Base-by-base conservation (phyloP, 2,888 invertebrate species). In the Hirudinaria manillensis region DNA sequence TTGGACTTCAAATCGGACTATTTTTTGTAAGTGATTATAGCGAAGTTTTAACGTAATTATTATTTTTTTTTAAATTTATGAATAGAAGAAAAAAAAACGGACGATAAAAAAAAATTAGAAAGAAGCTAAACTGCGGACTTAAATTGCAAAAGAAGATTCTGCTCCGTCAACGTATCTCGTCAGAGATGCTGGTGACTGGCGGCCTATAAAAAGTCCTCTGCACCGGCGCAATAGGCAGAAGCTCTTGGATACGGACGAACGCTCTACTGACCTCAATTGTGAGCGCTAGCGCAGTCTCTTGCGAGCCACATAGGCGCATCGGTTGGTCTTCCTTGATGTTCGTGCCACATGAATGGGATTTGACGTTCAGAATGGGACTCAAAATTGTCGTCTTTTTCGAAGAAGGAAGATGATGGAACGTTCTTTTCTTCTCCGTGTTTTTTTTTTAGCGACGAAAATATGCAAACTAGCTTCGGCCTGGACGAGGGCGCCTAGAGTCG, bases 171-270 rank as follows among this genome's bases (percentile, higher is more conserved):
- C 61, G 61, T 16, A 27, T 61, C 61, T 45, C 61, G 38, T n/a
- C 29, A 10, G 68, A 24, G 34, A 36, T 38, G 34, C 21, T 36
- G 38, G 24, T 36, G 38, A 27, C 34, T 24, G 27, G 68, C 68
- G n/a, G 36, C 61, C 32, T 68, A 68, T 68, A 68, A 68, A 68
- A 68, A 68, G 68, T 32, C 68, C n/a, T 34, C n/a, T 36, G n/a
- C 36, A 10, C 21, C 27, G 68, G 32, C 68, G 36, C 32, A 36
- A 36, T 34, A 68, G 68, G 32, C 68, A 68, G 68, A 68, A 68
- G 36, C 36, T 32, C 36, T 68, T 36, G 68, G 68, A 29, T 68
- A 68, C 68, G 68, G 68, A 68, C 68, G 68, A 68, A 68, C 68
- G 68, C 68, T 34, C 36, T 36, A 32, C 36, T 68, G 68, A 68